These are phyloP conservation scores for Diarsia mendica DNA, from an alignment of 2,888 invertebrate species.

Conservation along the genomic window DNA sequence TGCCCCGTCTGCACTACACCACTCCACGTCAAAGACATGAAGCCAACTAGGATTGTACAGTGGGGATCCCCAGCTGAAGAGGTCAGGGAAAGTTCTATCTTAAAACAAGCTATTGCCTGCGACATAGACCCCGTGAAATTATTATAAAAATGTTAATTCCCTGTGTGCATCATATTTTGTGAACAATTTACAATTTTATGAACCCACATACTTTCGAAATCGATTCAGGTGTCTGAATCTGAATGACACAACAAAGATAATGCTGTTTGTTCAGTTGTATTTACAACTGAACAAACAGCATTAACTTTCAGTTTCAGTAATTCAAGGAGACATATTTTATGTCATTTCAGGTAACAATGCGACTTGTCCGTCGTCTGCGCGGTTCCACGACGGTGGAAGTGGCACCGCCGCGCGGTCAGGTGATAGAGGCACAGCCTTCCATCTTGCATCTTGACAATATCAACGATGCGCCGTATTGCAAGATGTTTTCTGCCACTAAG, in stretches of 20 bases:
- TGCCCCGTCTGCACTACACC: conserved; percentile 98
- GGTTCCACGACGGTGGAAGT: conserved; percentile 92
- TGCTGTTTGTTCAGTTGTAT: background rate
- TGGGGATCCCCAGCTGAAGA: conserved; percentile 84
- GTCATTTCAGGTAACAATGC: conserved; percentile 90
- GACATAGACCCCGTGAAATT: background rate
- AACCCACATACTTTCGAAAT: too few relatives aligned
- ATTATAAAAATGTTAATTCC: background rate
- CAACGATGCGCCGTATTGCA: conserved; percentile 92
- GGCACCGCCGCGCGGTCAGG: conserved; percentile 89
- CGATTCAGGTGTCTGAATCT: background rate
- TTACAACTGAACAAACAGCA: too few relatives aligned
- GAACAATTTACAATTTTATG: background rate
- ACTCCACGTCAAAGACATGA: conserved; percentile 94
- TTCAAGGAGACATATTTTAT: conserved; percentile 5
- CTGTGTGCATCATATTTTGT: background rate
- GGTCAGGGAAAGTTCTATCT: conserved; percentile 67
- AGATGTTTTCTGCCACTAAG: conserved; percentile 93
- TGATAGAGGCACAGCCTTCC: conserved; percentile 81
- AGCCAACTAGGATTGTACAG: conserved; percentile 90
- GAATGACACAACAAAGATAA: background rate
- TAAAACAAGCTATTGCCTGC: background rate
- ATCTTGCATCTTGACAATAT: conserved; percentile 82
- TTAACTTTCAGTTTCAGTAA: too few relatives aligned
- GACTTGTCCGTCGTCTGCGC: conserved; percentile 95